Evolutionary conservation across 2,888 invertebrate species (phyloP).

Genomic region (Drosophila kanekoi): DNA sequence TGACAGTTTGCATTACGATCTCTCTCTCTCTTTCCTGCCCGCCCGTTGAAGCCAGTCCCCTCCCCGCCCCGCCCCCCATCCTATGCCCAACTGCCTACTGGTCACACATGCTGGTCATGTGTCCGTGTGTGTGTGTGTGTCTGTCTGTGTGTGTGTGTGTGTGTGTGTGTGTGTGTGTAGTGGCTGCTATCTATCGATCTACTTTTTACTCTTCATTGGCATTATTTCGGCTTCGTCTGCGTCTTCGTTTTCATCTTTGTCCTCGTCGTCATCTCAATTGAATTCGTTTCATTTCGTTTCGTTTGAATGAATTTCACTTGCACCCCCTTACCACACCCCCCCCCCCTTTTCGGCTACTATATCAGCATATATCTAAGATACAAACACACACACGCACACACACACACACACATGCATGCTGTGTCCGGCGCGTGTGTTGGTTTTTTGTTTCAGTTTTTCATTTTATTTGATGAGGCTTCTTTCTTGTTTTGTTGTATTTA

Average conservation of each 20-base stretch:
- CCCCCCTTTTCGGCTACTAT: constrained; percentile 57
- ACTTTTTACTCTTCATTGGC: constrained; percentile 81
- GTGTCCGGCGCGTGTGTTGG: constrained; percentile 48
- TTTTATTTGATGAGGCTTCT: constrained; percentile 23
- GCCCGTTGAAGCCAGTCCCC: neutral
- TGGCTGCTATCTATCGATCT: constrained; percentile 79
- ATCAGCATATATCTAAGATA: constrained; percentile 58
- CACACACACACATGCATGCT: constrained; percentile 14
- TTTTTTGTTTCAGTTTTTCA: constrained; percentile 38
- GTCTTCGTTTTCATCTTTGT: constrained; percentile 21
- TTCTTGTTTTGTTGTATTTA: constrained; percentile 17
- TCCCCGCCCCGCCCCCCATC: constrained; percentile 3
- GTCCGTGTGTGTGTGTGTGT: constrained; percentile 29
- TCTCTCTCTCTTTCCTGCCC: constrained; percentile 40
- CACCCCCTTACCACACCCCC: neutral
- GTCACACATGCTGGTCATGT: constrained; percentile 63
- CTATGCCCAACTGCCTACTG: neutral
- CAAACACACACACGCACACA: constrained; percentile 31
- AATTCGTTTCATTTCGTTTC: constrained; percentile 82
- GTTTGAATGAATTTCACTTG: constrained; percentile 80
- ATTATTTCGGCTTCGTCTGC: constrained; percentile 66
- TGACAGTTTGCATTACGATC: constrained; percentile 83
- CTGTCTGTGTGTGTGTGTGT: constrained; percentile 38
- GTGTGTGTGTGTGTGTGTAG: constrained; percentile 43
- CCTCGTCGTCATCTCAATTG: constrained; percentile 76